A percentile compares a stretch with the other conserved stretches of the same genome.
phyloP scores from a whole-genome alignment of 2,113 vertebrate genomes.

The Ochotona princeps region DNA sequence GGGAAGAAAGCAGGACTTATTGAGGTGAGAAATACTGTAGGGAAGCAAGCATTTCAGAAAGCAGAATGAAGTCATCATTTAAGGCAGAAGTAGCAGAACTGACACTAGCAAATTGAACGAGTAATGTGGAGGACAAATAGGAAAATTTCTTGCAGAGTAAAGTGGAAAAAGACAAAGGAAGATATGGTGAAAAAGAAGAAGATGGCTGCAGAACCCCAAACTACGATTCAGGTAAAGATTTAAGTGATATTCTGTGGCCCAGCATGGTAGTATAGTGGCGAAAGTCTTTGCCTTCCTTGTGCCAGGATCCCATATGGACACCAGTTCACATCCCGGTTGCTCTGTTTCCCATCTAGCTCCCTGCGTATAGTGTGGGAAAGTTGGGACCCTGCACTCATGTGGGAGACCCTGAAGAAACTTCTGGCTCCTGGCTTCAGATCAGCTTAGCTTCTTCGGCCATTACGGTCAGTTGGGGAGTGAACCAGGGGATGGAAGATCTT shows the following conservation, averaged over 20 bases:
- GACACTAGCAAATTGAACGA: constrained; percentile 15
- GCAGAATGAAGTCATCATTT: constrained; percentile 2
- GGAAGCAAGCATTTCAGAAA: constrained; percentile 4
- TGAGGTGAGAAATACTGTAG: neutral
- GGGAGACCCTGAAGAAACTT: no score
- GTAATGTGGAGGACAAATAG: constrained; percentile 49
- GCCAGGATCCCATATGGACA: no score
- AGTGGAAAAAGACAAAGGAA: constrained; percentile 28
- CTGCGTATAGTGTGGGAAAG: no score
- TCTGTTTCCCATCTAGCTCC: no score
- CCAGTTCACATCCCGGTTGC: no score
- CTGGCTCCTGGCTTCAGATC: no score
- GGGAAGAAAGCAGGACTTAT: neutral
- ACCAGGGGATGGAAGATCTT: no score
- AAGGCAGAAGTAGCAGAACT: constrained; percentile 52
- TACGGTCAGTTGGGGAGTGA: no score
- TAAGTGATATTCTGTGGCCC: neutral
- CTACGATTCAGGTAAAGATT: neutral
- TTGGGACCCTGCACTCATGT: no score
- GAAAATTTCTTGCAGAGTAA: constrained; percentile 50
- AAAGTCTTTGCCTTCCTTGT: no score
- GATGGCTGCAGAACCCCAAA: neutral
- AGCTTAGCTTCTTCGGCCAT: no score
- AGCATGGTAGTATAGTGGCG: no score
- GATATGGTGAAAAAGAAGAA: neutral